A percentile compares a stretch with the other conserved stretches of the same genome.
Conservation (phyloP, 2,113 vertebrate genomes). For the Spilogale gracilis region DNA sequence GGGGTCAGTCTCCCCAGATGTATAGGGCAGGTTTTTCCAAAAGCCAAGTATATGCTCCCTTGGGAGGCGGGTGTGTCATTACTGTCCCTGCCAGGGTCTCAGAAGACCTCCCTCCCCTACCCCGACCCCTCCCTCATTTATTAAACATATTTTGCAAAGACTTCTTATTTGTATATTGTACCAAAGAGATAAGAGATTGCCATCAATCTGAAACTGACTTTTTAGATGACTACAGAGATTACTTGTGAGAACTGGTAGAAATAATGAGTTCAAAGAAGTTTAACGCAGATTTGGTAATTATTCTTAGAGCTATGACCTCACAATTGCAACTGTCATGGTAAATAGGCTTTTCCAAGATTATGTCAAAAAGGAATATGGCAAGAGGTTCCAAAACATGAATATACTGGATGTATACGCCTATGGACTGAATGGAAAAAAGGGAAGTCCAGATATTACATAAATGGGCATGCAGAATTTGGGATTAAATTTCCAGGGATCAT, state of each 20-base stretch:
- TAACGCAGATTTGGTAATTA: not conserved
- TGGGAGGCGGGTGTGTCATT: not conserved
- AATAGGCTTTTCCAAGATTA: not conserved
- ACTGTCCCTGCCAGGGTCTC: not conserved
- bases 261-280: not conserved
- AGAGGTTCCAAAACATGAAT: not conserved
- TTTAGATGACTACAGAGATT: not conserved
- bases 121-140: not conserved
- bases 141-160: not conserved
- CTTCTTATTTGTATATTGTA: not conserved
- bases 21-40: not conserved
- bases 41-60: not conserved
- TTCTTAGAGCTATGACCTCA: not conserved
- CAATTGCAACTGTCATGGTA: not conserved
- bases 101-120: not conserved
- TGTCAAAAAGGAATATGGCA: not conserved
- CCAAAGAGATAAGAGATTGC: not conserved
- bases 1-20: not conserved
- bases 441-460: not conserved
- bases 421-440: not conserved
- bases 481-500: not conserved
- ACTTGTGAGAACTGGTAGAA: not conserved
- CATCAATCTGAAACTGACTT: not conserved
- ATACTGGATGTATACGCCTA: accelerated
- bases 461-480: not conserved